Evolutionary conservation across 2,113 vertebrate genomes (phyloP).

Genomic region (Onychostoma macrolepis): DNA sequence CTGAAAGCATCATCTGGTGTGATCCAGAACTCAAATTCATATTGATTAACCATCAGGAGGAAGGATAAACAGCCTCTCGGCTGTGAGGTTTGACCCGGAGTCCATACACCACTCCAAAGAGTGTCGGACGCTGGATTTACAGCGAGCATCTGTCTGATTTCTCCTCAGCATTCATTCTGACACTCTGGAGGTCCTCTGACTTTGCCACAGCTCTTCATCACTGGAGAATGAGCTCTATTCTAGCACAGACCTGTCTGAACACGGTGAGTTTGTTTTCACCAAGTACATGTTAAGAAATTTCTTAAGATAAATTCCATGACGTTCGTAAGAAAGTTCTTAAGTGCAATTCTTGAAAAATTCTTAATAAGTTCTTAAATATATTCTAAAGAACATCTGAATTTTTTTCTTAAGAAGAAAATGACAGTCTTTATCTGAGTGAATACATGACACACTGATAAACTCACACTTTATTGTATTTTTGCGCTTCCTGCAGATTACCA

Average conservation of each 20-base stretch:
- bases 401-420: no score
- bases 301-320: no score
- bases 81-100: not conserved
- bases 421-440: no score
- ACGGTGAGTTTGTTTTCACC: no score
- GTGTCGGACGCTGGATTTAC: not conserved
- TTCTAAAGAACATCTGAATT: no score
- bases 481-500: no score
- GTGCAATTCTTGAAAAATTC: no score
- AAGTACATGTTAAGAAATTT: no score
- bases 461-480: no score
- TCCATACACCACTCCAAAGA: not conserved
- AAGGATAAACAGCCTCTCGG: slow-evolving; percentile 26
- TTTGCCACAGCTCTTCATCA: not conserved
- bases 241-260: not conserved
- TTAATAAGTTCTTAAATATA: no score
- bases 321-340: no score
- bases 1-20: slow-evolving; percentile 10
- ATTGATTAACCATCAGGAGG: slow-evolving; percentile 24
- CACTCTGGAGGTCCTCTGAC: not conserved
- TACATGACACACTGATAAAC: no score
- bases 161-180: slow-evolving; percentile 1
- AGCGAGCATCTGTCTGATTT: not conserved
- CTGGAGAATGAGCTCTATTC: not conserved
- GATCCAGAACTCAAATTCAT: slow-evolving; percentile 8